Conservation (phyloP, 2,113 vertebrate species). For the Jacana jacana region DNA sequence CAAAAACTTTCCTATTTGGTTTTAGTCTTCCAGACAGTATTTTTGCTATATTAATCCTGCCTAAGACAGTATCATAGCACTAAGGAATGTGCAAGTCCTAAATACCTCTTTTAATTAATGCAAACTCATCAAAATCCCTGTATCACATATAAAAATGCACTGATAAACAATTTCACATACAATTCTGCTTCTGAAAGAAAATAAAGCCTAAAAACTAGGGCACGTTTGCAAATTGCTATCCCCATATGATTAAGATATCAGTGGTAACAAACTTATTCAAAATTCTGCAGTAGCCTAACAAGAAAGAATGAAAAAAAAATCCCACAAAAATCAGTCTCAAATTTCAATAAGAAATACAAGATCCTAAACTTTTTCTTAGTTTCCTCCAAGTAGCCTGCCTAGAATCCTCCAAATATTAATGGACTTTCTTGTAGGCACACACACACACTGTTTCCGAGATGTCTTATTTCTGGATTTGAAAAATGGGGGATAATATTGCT, state of each 20-base stretch:
- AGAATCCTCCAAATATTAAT: neutral
- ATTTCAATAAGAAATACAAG: neutral
- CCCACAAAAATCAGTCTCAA: rapidly evolving
- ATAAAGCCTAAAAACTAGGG: neutral
- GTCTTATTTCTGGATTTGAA: neutral
- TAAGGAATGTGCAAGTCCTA: neutral
- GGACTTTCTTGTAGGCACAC: neutral
- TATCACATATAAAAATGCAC: neutral
- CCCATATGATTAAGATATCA: neutral
- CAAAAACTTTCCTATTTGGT: neutral
- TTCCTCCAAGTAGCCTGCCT: neutral
- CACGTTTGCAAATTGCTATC: neutral
- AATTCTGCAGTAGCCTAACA: neutral
- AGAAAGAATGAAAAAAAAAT: neutral
- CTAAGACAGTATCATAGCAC: neutral
- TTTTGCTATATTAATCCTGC: neutral
- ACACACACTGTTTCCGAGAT: neutral
- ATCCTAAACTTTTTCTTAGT: neutral
- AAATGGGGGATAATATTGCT: neutral
- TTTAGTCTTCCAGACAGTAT: neutral
- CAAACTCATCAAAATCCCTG: neutral
- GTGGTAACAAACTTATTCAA: neutral
- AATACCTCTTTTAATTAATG: neutral
- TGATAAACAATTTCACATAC: neutral
- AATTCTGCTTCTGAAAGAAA: neutral